These are phyloP conservation scores for Melanerpes formicivorus DNA, from an alignment of 2,113 vertebrate genomes.

Conservation along the genomic window DNA sequence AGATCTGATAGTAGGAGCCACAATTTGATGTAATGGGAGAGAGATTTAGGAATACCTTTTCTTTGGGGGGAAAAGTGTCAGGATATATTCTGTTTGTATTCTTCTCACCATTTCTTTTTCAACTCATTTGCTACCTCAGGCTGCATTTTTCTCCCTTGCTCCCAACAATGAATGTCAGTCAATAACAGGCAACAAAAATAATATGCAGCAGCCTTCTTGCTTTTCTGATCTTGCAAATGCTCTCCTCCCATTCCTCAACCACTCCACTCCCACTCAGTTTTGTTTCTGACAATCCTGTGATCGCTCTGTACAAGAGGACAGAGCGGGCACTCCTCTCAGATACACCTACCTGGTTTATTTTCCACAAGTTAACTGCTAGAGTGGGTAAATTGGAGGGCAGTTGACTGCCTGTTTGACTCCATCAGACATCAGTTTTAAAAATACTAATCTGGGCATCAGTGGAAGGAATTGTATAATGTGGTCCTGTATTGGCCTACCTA, in stretches of 20 bases:
- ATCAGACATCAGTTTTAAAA: background rate
- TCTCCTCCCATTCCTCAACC: background rate
- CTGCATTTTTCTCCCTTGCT: background rate
- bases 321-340: background rate
- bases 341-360: background rate
- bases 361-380: background rate
- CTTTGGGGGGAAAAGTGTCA: background rate
- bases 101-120: background rate
- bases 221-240: background rate
- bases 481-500: background rate
- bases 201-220: accelerated
- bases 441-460: background rate
- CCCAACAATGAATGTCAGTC: background rate
- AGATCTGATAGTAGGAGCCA: background rate
- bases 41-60: background rate
- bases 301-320: background rate
- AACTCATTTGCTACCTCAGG: background rate
- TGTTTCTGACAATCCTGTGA: background rate
- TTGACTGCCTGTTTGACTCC: background rate
- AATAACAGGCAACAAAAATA: background rate
- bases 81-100: background rate
- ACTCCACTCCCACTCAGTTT: background rate
- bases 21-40: background rate
- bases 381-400: background rate
- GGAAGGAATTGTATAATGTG: background rate